Evolutionary conservation across 2,888 invertebrate species (phyloP).

Genomic region (Drosophila gaucha): DNA sequence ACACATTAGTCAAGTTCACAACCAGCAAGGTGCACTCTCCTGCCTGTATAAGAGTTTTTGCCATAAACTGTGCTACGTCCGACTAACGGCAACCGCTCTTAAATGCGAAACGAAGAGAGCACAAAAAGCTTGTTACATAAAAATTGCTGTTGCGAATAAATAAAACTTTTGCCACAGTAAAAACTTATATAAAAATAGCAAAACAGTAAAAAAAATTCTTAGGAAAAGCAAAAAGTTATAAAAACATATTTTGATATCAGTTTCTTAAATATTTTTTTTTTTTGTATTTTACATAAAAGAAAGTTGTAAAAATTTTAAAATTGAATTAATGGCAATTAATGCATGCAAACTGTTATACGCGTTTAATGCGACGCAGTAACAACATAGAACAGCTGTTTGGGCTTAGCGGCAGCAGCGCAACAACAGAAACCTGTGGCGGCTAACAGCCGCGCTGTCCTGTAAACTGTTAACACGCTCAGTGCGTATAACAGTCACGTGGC

Average conservation of each 20-base stretch:
- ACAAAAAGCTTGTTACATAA: conserved; percentile 7
- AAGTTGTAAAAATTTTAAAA: neutral
- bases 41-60: conserved; percentile 53
- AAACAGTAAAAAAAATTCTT: neutral
- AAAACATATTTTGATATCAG: neutral
- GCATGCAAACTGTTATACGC: conserved; percentile 42
- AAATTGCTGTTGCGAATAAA: conserved; percentile 12
- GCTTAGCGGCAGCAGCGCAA: conserved; percentile 27
- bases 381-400: conserved; percentile 58
- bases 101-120: conserved; percentile 8
- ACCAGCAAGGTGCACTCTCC: conserved; percentile 28
- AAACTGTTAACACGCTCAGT: conserved; percentile 21
- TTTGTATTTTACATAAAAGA: neutral
- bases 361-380: conserved; percentile 40
- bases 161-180: neutral
- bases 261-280: neutral
- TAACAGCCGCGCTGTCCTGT: conserved; percentile 58
- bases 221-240: neutral
- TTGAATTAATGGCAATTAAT: conserved; percentile 28
- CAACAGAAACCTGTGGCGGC: conserved; percentile 71
- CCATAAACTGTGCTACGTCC: conserved; percentile 52
- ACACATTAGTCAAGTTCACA: conserved; percentile 46
- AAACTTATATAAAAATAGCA: neutral
- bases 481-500: conserved; percentile 58
- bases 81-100: conserved; percentile 15